Conservation (phyloP, 2,113 vertebrate genomes). For the Protobothrops mucrosquamatus region DNA sequence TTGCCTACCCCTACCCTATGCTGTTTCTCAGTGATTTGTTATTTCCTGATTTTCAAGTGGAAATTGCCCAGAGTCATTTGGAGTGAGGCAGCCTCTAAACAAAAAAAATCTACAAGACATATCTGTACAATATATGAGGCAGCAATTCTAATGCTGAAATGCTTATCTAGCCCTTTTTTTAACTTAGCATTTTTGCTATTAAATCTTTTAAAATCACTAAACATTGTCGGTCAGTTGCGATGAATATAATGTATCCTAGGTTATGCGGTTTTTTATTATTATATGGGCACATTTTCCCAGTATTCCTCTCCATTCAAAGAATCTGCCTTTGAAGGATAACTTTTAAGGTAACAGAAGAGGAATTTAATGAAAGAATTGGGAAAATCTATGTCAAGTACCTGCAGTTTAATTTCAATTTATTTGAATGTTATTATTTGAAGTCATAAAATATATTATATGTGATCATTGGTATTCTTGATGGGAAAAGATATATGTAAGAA, state of each 20-base stretch:
- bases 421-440: not conserved
- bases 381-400: not conserved
- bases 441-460: not conserved
- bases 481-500: not conserved
- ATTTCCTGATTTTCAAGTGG: not conserved
- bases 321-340: not conserved
- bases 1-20: not conserved
- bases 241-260: not conserved
- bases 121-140: not conserved
- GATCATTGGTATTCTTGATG: not conserved
- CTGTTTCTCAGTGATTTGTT: not conserved
- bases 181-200: not conserved
- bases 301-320: not conserved
- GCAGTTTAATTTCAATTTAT: not conserved
- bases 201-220: not conserved
- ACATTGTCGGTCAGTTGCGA: not conserved
- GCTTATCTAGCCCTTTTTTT: not conserved
- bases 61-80: not conserved
- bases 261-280: not conserved
- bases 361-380: not conserved
- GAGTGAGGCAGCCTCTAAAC: not conserved
- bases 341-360: not conserved
- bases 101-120: not conserved
- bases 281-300: not conserved
- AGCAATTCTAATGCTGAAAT: not conserved